Evolutionary conservation across 92 coral and sea anemone genomes (phyloP).

Genomic region (Phenganax subtilis): DNA sequence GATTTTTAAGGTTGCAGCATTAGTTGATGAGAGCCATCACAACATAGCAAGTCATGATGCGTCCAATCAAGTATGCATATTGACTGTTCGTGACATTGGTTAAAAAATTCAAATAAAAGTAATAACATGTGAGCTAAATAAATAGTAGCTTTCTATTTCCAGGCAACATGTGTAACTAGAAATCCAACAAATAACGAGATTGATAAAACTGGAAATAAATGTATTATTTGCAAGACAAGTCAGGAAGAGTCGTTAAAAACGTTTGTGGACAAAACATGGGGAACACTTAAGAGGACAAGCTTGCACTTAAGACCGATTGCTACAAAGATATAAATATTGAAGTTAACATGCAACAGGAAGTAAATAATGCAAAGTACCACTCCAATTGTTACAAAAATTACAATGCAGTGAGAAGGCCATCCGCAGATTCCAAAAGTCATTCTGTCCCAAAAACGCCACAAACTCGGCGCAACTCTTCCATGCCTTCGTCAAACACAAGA

Average conservation of each 20-base stretch:
- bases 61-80: no score
- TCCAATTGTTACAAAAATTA: slow-evolving; percentile 8
- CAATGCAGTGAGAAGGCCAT: slow-evolving; percentile 19
- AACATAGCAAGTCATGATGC: no score
- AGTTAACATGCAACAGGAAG: slow-evolving; percentile 11
- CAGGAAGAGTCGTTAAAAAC: slow-evolving; percentile 10
- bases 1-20: no score
- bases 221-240: neutral
- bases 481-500: slow-evolving; percentile 7
- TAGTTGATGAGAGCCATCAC: no score
- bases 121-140: neutral
- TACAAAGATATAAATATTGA: slow-evolving; percentile 2
- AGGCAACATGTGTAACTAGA: no score
- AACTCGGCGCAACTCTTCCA: slow-evolving; percentile 3
- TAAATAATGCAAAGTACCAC: slow-evolving; percentile 20
- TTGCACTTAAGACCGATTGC: slow-evolving; percentile 8
- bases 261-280: no score
- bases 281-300: no score
- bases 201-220: no score
- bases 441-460: neutral
- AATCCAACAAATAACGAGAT: no score
- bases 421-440: slow-evolving; percentile 3
- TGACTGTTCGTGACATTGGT: no score
- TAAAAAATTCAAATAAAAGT: no score
- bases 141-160: neutral